Conservation (phyloP, 1,140 invertebrate genomes). For the Amphibalanus amphitrite region DNA sequence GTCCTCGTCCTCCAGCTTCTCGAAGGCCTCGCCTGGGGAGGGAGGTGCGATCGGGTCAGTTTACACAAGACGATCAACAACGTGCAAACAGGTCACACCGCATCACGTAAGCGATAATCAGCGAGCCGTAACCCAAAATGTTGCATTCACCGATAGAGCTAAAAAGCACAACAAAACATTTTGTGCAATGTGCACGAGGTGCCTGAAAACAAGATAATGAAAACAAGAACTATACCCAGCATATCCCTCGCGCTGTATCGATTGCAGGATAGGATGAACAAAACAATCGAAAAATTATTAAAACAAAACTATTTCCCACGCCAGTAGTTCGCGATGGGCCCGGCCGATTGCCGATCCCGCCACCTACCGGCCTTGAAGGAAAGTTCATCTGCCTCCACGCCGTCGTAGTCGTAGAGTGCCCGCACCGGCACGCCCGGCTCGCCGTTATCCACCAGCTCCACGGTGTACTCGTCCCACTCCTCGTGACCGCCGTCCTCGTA, state of each 20-base stretch:
- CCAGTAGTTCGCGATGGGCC: background rate
- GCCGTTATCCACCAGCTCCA: slow-evolving; percentile 70
- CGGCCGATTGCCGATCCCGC: background rate
- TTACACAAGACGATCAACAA: background rate
- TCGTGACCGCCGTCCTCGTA: slow-evolving; percentile 34
- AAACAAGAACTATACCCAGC: no score
- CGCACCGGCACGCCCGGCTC: slow-evolving; percentile 82
- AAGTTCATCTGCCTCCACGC: slow-evolving; percentile 89
- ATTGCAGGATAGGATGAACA: no score
- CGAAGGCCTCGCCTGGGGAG: slow-evolving; percentile 76
- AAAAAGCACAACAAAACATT: no score
- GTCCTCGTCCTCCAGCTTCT: slow-evolving; percentile 93
- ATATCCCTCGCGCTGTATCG: no score
- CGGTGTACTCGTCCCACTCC: slow-evolving; percentile 40
- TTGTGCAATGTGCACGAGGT: no score
- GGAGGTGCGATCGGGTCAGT: background rate
- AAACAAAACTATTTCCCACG: background rate
- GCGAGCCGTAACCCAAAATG: no score
- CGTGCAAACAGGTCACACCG: no score
- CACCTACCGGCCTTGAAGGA: slow-evolving; percentile 79
- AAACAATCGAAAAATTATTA: no score
- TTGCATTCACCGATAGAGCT: no score
- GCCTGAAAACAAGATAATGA: no score
- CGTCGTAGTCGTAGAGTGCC: slow-evolving; percentile 90
- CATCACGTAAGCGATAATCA: no score